Percentiles rank a stretch among this genome's conserved stretches.
phyloP scores from a whole-genome alignment of 2,113 vertebrate genomes.

The Heterotilapia buettikoferi region DNA sequence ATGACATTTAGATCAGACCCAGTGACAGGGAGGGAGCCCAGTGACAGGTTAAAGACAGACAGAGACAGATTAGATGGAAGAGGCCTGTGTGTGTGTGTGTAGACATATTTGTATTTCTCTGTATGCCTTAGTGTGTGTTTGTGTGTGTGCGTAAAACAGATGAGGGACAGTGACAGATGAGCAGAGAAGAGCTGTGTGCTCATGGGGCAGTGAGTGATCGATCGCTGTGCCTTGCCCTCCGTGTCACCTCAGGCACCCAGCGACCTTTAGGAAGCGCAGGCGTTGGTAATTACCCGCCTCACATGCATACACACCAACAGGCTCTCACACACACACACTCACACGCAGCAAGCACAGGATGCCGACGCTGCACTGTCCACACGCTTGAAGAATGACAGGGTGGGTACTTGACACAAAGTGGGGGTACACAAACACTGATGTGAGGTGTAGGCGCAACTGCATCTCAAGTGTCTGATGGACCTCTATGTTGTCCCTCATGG shows the following conservation, averaged over 20 bases:
- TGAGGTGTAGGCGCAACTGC: not conserved
- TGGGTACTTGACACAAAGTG: slow-evolving; percentile 27
- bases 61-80: slow-evolving; percentile 39
- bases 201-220: slow-evolving; percentile 53
- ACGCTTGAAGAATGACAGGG: slow-evolving; percentile 33
- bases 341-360: not conserved
- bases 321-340: not conserved
- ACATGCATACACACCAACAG: not conserved
- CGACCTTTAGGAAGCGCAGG: slow-evolving; percentile 65
- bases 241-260: slow-evolving; percentile 55
- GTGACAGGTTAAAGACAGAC: slow-evolving; percentile 35
- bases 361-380: slow-evolving; percentile 33
- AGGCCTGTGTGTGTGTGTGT: not conserved
- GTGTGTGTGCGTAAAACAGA: not conserved
- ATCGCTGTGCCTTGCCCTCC: slow-evolving; percentile 57
- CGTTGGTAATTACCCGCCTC: slow-evolving; percentile 57
- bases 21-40: not conserved
- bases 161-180: slow-evolving; percentile 64
- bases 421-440: slow-evolving; percentile 9
- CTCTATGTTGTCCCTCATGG: not conserved
- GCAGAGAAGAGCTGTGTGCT: slow-evolving; percentile 31
- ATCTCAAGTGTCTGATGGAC: slow-evolving; percentile 4
- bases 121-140: not conserved
- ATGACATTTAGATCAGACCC: slow-evolving; percentile 13
- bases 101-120: not conserved